phyloP scores from a whole-genome alignment of 2,113 vertebrate species.

The Lophotis ruficrista region DNA sequence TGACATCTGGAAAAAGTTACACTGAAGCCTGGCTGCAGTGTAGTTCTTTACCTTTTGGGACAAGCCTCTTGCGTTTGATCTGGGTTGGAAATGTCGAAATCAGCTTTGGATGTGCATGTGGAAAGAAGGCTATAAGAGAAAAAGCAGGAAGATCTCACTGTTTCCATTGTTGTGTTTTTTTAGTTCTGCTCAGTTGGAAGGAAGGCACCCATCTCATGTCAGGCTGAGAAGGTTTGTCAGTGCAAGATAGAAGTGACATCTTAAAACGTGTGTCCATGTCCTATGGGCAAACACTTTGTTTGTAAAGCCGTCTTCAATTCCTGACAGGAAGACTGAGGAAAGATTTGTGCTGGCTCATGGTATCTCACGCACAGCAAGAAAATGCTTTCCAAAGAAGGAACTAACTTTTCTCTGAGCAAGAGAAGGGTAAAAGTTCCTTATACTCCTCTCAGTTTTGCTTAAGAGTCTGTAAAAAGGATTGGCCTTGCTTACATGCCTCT shows the following conservation, averaged over 20 bases:
- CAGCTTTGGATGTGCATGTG: neutral
- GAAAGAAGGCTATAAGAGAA: constrained; percentile 1
- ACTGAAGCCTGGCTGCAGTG: neutral
- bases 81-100: neutral
- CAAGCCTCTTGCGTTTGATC: neutral
- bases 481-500: neutral
- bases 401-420: neutral
- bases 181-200: neutral
- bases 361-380: neutral
- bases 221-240: neutral
- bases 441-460: neutral
- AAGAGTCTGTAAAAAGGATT: neutral
- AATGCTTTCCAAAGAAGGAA: neutral
- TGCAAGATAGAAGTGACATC: neutral
- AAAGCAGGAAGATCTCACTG: neutral
- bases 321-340: neutral
- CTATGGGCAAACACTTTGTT: neutral
- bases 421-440: neutral
- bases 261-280: neutral
- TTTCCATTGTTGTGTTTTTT: neutral
- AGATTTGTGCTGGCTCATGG: neutral
- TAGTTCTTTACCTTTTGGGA: constrained; percentile 39
- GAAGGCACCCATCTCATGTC: neutral
- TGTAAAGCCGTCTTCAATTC: neutral
- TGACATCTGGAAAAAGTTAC: constrained; percentile 35